Evolutionary conservation across 2,888 invertebrate genomes (phyloP).

Genomic region (Boloria selene): DNA sequence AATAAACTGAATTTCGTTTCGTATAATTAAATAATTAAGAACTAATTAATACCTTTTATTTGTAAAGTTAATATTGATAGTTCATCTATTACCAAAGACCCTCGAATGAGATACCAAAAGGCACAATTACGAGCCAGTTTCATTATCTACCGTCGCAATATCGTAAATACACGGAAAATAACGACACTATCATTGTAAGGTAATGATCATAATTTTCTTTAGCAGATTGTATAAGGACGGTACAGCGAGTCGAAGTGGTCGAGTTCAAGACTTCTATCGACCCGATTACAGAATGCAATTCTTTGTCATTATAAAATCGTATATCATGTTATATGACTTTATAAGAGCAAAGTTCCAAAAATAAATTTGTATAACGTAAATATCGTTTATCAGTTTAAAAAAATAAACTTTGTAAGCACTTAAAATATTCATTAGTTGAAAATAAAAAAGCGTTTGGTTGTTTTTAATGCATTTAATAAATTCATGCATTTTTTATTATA

Average conservation of each 20-base stretch:
- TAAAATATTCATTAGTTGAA: too few species aligned
- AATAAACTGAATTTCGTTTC: not conserved
- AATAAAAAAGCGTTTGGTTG: too few species aligned
- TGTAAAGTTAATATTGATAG: slow-evolving; percentile 8
- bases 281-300: slow-evolving; percentile 32
- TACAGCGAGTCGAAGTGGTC: slow-evolving; percentile 34
- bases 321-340: not conserved
- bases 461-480: too few species aligned
- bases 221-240: slow-evolving; percentile 32
- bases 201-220: slow-evolving; percentile 34
- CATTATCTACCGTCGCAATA: slow-evolving; percentile 22
- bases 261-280: slow-evolving; percentile 35
- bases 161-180: slow-evolving; percentile 36
- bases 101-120: slow-evolving; percentile 9
- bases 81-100: slow-evolving; percentile 8
- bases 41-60: slow-evolving; percentile 7
- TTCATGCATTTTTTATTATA: too few species aligned
- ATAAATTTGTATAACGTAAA: too few species aligned
- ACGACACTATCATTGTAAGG: slow-evolving; percentile 36
- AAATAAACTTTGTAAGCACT: too few species aligned
- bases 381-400: too few species aligned
- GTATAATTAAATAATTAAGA: slow-evolving; percentile 14
- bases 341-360: not conserved
- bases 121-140: slow-evolving; percentile 22
- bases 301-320: slow-evolving; percentile 3